Percentiles rank a stretch among this genome's conserved stretches.
phyloP scores from a whole-genome alignment of 1,140 invertebrate genomes.

The Probaryconus sp. region DNA sequence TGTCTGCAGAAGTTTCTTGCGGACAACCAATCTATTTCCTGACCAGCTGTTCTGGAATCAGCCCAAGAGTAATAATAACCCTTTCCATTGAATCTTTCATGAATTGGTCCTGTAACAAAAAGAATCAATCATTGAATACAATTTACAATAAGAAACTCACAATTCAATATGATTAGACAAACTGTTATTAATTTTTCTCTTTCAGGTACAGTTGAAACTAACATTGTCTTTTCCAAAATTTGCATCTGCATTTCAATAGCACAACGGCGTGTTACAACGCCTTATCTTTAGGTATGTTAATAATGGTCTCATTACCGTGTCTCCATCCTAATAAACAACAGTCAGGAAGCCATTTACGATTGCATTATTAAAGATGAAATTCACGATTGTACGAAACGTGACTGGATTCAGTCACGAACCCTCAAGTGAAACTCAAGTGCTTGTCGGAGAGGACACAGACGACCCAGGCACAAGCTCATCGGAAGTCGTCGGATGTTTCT shows the following conservation, averaged over 20 bases:
- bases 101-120: slow-evolving; percentile 74
- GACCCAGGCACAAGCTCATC: slow-evolving; percentile 66
- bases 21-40: slow-evolving; percentile 89
- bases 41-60: slow-evolving; percentile 83
- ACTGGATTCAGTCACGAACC: slow-evolving; percentile 55
- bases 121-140: neutral
- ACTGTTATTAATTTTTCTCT: too few species aligned
- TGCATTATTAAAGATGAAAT: slow-evolving; percentile 57
- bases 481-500: slow-evolving; percentile 57
- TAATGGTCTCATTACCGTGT: slow-evolving; percentile 20
- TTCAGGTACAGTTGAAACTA: too few species aligned
- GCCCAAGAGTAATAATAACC: slow-evolving; percentile 92
- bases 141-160: too few species aligned
- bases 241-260: neutral
- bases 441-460: slow-evolving; percentile 37
- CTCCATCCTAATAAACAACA: slow-evolving; percentile 40
- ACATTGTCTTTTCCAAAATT: too few species aligned
- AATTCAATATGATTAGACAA: too few species aligned
- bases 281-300: slow-evolving; percentile 5
- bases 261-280: neutral
- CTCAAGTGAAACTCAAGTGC: slow-evolving; percentile 66
- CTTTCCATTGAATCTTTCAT: slow-evolving; percentile 80
- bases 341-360: slow-evolving; percentile 37
- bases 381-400: slow-evolving; percentile 59
- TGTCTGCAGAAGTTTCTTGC: slow-evolving; percentile 89